Conservation (phyloP, 1,140 invertebrate species). For the Drosophila kurseongensis region DNA sequence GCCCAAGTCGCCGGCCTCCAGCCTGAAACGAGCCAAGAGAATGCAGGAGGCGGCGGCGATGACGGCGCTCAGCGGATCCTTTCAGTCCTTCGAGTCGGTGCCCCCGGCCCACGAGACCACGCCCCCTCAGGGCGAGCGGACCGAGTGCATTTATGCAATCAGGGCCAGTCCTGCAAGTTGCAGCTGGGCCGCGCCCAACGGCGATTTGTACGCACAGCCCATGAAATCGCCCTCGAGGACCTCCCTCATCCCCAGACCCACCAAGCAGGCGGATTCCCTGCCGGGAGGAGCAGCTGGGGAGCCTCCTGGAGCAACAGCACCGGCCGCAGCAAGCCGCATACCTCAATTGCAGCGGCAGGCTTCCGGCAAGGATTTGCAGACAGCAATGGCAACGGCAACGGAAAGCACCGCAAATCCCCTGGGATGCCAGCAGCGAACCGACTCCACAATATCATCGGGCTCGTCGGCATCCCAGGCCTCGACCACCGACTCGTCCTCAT, state of each 20-base stretch:
- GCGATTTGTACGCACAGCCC: conserved; percentile 74
- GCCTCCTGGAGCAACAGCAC: conserved; percentile 8
- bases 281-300: conserved; percentile 3
- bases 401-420: conserved; percentile 18
- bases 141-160: conserved; percentile 72
- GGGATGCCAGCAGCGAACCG: conserved; percentile 47
- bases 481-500: conserved; percentile 54
- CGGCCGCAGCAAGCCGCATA: conserved; percentile 50
- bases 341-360: conserved; percentile 68
- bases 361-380: conserved; percentile 53
- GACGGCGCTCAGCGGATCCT: conserved; percentile 61
- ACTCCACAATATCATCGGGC: conserved; percentile 64
- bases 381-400: conserved; percentile 12
- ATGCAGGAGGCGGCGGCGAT: not conserved
- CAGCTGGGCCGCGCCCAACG: conserved; percentile 64
- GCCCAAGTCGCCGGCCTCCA: conserved; percentile 77
- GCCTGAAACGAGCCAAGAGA: conserved; percentile 46
- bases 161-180: conserved; percentile 29
- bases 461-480: conserved; percentile 59
- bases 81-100: conserved; percentile 75
- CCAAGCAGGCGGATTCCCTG: conserved; percentile 12
- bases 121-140: conserved; percentile 70
- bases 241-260: conserved; percentile 61
- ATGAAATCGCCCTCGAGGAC: conserved; percentile 63
- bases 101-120: conserved; percentile 68